Evolutionary conservation across 2,113 vertebrate species (phyloP).

Genomic region (Hippoglossus stenolepis): DNA sequence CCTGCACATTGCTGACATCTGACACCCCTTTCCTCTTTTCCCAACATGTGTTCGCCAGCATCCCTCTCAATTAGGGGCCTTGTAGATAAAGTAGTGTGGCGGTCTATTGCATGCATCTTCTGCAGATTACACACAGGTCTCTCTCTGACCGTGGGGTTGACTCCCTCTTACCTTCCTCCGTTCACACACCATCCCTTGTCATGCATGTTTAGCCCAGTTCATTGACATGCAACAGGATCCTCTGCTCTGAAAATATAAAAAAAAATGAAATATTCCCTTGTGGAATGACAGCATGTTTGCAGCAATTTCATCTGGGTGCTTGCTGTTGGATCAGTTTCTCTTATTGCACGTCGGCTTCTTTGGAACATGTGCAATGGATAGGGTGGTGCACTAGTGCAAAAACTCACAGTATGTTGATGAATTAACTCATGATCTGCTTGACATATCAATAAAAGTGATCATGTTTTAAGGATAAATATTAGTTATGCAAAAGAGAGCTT

Average conservation of each 20-base stretch:
- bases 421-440: neutral
- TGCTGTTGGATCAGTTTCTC: conserved; percentile 11
- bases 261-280: conserved; percentile 32
- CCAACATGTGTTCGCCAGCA: conserved; percentile 75
- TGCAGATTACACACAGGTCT: conserved; percentile 58
- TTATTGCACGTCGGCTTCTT: neutral
- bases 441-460: neutral
- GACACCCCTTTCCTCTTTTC: conserved; percentile 49
- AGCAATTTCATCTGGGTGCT: conserved; percentile 38
- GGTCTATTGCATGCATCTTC: conserved; percentile 50
- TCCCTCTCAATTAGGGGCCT: conserved; percentile 77
- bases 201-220: conserved; percentile 62
- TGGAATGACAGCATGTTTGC: conserved; percentile 59
- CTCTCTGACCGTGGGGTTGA: conserved; percentile 45
- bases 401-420: neutral
- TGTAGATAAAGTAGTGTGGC: conserved; percentile 55
- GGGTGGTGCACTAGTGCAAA: neutral
- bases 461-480: no score
- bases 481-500: no score
- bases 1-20: conserved; percentile 66
- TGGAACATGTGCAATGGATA: neutral
- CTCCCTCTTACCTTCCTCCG: conserved; percentile 34
- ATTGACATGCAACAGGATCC: conserved; percentile 74
- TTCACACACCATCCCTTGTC: conserved; percentile 63
- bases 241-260: neutral